Conservation (phyloP, 2,797 vertebrate species). For the Calcarius lapponicus region DNA sequence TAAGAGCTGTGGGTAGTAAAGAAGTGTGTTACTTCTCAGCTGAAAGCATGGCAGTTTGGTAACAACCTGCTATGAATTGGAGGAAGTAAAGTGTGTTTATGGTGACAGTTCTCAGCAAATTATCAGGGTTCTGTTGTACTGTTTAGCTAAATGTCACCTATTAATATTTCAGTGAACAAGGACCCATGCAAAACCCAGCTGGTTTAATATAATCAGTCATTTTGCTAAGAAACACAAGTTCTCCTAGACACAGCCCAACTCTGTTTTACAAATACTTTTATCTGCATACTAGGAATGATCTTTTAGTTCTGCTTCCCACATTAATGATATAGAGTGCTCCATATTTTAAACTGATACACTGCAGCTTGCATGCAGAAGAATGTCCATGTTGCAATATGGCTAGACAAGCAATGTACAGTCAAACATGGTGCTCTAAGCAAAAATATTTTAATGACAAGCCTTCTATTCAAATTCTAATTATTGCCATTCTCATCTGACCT, state of each 20-base stretch:
- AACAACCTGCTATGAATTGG: not conserved
- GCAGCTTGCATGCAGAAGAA: not conserved
- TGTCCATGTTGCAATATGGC: not conserved
- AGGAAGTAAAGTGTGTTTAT: not conserved
- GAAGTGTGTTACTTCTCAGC: not conserved
- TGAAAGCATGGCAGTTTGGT: not conserved
- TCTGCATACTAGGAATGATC: not conserved
- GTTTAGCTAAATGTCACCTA: conserved; percentile 40
- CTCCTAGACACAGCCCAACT: not conserved
- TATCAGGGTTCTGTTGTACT: not conserved
- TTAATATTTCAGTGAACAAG: conserved; percentile 56
- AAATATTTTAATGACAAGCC: not conserved
- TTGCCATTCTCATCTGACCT: not conserved
- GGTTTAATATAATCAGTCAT: not conserved
- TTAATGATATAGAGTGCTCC: not conserved
- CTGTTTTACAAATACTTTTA: not conserved
- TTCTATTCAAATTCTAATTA: not conserved
- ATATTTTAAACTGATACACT: not conserved
- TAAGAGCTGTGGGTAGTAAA: not conserved
- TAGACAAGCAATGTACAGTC: not conserved
- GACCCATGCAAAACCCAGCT: conserved; percentile 19
- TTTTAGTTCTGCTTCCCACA: not conserved
- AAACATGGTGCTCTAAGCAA: not conserved
- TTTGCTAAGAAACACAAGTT: not conserved
- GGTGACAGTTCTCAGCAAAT: not conserved